Conservation (phyloP, 2,113 vertebrate species). For the Tragelaphus imberbis region DNA sequence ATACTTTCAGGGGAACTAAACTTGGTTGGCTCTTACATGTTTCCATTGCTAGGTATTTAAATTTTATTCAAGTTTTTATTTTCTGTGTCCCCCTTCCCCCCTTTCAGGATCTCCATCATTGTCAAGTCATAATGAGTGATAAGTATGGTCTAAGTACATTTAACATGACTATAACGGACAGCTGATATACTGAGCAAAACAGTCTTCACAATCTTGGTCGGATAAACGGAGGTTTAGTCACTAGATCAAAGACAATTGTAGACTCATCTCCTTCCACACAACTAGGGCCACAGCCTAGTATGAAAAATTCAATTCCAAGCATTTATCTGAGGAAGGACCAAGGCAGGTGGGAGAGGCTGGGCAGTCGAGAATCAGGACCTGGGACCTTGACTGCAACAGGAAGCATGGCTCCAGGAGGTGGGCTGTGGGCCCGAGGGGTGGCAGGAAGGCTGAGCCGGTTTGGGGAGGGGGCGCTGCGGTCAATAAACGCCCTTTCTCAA, state of each 20-base stretch:
- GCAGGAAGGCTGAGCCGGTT: background rate
- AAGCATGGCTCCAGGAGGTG: background rate
- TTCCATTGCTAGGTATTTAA: constrained; percentile 30
- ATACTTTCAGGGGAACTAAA: constrained; percentile 18
- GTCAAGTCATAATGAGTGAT: background rate
- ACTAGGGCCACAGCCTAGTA: background rate
- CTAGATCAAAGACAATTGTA: background rate
- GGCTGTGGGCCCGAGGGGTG: background rate
- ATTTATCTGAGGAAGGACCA: background rate
- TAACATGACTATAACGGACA: background rate
- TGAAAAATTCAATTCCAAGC: background rate
- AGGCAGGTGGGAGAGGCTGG: background rate
- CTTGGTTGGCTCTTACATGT: background rate
- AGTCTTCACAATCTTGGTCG: background rate
- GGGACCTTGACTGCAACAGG: background rate
- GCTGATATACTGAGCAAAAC: background rate
- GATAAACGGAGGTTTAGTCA: background rate
- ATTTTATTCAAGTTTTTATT: background rate
- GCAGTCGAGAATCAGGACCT: background rate
- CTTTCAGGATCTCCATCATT: background rate
- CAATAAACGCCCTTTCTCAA: background rate
- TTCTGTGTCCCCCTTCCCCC: background rate
- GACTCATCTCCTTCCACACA: background rate
- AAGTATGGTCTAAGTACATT: background rate
- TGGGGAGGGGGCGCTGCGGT: background rate